phyloP scores from a whole-genome alignment of 2,113 vertebrate species.

The Rattus rattus region DNA sequence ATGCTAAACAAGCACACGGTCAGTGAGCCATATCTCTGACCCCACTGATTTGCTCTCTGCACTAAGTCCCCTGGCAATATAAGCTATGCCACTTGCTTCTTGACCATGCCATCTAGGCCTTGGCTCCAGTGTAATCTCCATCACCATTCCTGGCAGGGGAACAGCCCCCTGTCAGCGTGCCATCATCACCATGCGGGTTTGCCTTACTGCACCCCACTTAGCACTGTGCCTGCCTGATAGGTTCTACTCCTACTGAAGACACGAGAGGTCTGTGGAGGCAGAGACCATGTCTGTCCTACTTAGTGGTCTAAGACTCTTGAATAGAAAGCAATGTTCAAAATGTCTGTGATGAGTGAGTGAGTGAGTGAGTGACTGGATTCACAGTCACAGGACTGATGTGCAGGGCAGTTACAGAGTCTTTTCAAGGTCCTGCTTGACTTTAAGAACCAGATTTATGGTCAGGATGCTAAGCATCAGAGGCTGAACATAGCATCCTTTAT shows the following conservation, averaged over 20 bases:
- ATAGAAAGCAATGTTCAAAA: not conserved
- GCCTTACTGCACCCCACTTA: not conserved
- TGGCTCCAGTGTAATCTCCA: fast-evolving
- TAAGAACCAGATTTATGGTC: not conserved
- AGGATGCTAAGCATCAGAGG: not conserved
- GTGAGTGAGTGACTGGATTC: not conserved
- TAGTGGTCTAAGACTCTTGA: not conserved
- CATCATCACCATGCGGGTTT: not conserved
- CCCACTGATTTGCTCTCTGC: not conserved
- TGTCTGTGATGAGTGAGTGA: fast-evolving
- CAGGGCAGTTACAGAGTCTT: not conserved
- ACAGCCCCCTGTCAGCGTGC: not conserved
- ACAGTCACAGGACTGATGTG: not conserved
- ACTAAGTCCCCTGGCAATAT: not conserved
- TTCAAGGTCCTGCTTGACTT: not conserved
- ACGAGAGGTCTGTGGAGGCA: not conserved
- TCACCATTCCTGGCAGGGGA: too few species aligned
- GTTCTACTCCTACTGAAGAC: not conserved
- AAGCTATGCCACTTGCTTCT: not conserved
- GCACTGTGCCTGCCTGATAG: not conserved
- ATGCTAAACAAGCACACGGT: not conserved
- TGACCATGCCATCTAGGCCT: not conserved
- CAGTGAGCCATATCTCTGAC: not conserved
- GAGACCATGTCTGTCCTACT: not conserved
- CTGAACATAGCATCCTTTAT: not conserved